Evolutionary conservation across 1,140 invertebrate species (phyloP).

Genomic region (Agrypnia vestita): DNA sequence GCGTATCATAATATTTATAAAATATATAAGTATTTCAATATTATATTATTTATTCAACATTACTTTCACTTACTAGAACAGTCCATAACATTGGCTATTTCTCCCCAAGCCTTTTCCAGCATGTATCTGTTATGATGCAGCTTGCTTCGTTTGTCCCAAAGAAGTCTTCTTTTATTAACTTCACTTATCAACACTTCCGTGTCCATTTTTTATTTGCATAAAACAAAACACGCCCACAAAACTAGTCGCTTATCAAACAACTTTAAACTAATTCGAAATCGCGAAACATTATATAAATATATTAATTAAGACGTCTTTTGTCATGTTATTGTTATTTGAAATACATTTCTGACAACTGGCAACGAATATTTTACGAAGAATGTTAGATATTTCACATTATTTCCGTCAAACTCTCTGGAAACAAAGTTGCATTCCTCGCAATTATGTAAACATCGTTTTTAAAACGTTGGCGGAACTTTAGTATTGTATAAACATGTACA

Average conservation of each 20-base stretch:
- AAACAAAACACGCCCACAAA: not conserved
- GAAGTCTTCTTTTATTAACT: conserved; percentile 35
- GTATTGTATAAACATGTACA: not conserved
- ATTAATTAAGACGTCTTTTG: too few species aligned
- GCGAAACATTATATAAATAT: too few species aligned
- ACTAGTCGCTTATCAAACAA: not conserved
- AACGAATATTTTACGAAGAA: too few species aligned
- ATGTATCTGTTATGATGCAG: conserved; percentile 34
- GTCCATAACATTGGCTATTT: conserved; percentile 44
- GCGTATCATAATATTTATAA: too few species aligned
- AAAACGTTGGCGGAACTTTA: not conserved
- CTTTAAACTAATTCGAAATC: not conserved
- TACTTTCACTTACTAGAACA: conserved; percentile 40
- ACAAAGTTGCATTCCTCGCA: too few species aligned
- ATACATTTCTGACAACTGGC: too few species aligned
- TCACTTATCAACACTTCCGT: conserved; percentile 43
- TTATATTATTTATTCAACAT: not conserved
- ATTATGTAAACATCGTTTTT: not conserved
- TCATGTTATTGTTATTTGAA: not conserved
- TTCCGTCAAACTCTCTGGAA: too few species aligned
- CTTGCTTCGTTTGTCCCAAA: conserved; percentile 41
- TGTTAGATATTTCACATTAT: too few species aligned
- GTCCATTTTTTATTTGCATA: conserved; percentile 16
- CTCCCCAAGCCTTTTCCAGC: conserved; percentile 39
- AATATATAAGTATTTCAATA: not conserved